Base-by-base conservation (phyloP, 2,113 vertebrate genomes). In the Pimephales promelas region DNA sequence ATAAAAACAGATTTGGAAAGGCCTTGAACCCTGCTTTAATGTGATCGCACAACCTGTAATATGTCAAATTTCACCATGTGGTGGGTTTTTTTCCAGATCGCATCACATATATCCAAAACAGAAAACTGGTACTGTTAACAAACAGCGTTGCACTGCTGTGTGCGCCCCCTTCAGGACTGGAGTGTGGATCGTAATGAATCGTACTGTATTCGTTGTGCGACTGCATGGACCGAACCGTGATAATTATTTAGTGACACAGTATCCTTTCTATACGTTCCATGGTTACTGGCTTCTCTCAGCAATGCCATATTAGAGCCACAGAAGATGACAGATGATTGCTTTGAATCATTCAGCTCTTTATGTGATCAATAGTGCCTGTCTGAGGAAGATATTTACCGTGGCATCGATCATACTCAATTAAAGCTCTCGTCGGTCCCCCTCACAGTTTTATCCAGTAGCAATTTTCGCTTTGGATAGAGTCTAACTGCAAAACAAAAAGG, bases 291-390 rank as follows among this genome's bases (percentile, higher is more conserved):
- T 11, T 72, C 11, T 59, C 18, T 59, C 8, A 36, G 11, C 10
- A 9, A 11, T 20, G 10, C 10, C 31, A 31, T 56, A 54, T 49
- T 7, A 79, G 54, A 73, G 10, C 22, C 18, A 31, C 47, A 24
- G 57, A 73, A 62, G 64, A 62, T 18, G 24, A 10, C 7, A 20
- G 62, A 64, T 66, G 81, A 86, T 80, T 80, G 62, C 31, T 47
- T 10, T 56, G n/a, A 26, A 49, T 36, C 36, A 16, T 85, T 76
- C 28, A 26, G 26, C n/a, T 76, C 59, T 52, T 79, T 79, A 43
- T 62, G 59, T 59, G 78, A 70, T 83, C 34, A 66, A 64, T 64
- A 74, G 28, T 22, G 70, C 47, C 71, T 71, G 28, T 71, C 79
- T 54, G 34, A 52, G 57, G 28, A 26, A 80, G 22, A 43, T 45